Evolutionary conservation across 2,888 invertebrate species (phyloP), one percentile per base, ranked within the genome.

Genomic region (Peribatodes rhomboidaria): DNA sequence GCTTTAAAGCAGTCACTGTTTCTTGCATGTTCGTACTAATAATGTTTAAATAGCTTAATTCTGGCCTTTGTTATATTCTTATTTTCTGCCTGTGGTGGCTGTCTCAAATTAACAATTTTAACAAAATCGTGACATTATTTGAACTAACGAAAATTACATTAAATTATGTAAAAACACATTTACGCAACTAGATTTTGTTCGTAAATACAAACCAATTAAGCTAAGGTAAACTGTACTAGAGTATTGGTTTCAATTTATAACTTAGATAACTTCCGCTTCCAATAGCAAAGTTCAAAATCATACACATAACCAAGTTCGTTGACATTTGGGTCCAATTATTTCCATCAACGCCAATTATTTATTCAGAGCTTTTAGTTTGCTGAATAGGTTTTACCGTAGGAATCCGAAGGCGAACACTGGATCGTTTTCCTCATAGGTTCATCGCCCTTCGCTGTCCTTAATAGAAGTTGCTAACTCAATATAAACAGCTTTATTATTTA

Each of bases 401-500:
- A 44, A 57, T 52, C 13, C 42, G 16, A 20, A 8, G 41, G 33
- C 39, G 13, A 41, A 50, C 22, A 44, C 16, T 22, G 37, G 37
- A 27, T 27, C 13, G n/a, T 50, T 64, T 65, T 61, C 63, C 47
- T 54, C 16, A 27, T 47, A 63, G 60, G 68, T 63, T 69, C 63
- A 61, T 27, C 41, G 61, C 46, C 58, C 63, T 65, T 54, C 35
- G 57, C 20, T 35, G 56, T 62, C 57, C 63, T 63, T 65, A 65
- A 60, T 62, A 63, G 41, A 39, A 44, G 50, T 52, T 50, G 42
- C 59, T 65, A 60, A 65, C 65, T 60, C 59, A 65, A 60, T 55
- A 42, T 55, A 57, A 58, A 60, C 50, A 60, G 60, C 60, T 46
- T 60, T 65, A 60, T 60, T 65, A 65, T 65, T 56, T 55, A 52